Evolutionary conservation across 1,140 invertebrate species (phyloP).

Genomic region (Leguminivora glycinivorella): DNA sequence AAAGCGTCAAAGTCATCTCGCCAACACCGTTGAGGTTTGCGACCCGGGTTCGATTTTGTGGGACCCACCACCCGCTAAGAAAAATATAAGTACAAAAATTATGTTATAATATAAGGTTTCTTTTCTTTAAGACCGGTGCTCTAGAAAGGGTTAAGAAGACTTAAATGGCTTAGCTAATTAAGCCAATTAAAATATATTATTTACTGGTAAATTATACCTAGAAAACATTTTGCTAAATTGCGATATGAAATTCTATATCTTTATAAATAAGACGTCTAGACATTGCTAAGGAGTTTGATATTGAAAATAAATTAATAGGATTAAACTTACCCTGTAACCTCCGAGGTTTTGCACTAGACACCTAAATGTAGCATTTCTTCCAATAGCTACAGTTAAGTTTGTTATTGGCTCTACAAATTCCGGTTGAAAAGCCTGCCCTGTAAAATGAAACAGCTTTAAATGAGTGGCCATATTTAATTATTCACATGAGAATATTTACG

Average conservation of each 20-base stretch:
- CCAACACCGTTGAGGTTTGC: no score
- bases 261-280: background rate
- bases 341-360: slow-evolving; percentile 93
- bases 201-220: background rate
- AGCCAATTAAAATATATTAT: background rate
- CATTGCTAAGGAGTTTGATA: background rate
- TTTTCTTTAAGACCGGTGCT: no score
- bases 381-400: slow-evolving; percentile 91
- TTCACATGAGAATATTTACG: no score
- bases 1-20: no score
- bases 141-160: no score
- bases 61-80: no score
- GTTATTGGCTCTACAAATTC: slow-evolving; percentile 90
- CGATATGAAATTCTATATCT: background rate
- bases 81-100: no score
- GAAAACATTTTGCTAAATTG: background rate
- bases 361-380: slow-evolving; percentile 91
- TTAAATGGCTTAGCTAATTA: background rate
- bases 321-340: slow-evolving; percentile 90
- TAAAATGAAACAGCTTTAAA: slow-evolving; percentile 39
- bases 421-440: slow-evolving; percentile 87
- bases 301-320: background rate
- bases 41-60: no score
- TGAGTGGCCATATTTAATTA: background rate
- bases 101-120: no score